Conservation (phyloP, 2,113 vertebrate genomes). For the Eulacestoma nigropectus region DNA sequence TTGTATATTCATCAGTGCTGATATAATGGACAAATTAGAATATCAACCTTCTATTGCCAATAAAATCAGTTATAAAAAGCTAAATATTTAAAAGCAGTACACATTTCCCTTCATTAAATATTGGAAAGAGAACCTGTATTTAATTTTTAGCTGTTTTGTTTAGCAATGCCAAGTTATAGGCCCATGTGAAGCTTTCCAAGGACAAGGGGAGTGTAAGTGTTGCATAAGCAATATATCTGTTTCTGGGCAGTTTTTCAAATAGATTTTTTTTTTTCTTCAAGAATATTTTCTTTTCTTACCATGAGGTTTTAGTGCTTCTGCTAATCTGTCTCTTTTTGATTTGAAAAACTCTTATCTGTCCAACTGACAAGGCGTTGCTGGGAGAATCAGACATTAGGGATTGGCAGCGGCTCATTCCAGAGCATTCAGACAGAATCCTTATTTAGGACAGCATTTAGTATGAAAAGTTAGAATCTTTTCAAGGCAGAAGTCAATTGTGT, state of each 20-base stretch:
- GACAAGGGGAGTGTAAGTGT: neutral
- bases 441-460: neutral
- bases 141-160: neutral
- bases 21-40: neutral
- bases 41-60: neutral
- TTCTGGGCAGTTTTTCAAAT: neutral
- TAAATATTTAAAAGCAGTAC: neutral
- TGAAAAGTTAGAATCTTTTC: neutral
- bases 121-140: neutral
- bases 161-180: neutral
- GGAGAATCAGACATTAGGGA: neutral
- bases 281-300: neutral
- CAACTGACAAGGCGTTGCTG: neutral
- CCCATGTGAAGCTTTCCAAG: slow-evolving; percentile 44
- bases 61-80: neutral
- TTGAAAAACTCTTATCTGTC: neutral
- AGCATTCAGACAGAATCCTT: neutral
- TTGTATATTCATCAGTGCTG: neutral
- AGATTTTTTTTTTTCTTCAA: neutral
- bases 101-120: neutral
- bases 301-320: neutral
- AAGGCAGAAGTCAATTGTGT: neutral
- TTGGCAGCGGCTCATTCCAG: neutral
- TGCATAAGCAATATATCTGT: neutral
- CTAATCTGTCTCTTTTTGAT: neutral